Evolutionary conservation across 1,140 invertebrate species (phyloP).

Genomic region (Drosophila prosaltans): DNA sequence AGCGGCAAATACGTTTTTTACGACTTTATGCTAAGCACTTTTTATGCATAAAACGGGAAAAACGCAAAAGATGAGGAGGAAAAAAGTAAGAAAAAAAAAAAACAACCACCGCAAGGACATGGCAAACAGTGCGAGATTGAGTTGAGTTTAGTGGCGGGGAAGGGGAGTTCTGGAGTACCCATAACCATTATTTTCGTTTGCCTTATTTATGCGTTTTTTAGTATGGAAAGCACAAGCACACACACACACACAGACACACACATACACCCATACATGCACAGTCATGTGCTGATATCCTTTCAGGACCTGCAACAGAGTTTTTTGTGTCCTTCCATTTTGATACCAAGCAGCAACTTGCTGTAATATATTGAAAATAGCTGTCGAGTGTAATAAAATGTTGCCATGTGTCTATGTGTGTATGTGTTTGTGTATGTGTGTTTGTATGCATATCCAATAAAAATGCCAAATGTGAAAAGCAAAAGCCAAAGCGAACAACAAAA

Average conservation of each 20-base stretch:
- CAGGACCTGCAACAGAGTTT: conserved; percentile 28
- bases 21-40: conserved; percentile 81
- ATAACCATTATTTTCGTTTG: conserved; percentile 75
- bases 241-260: conserved; percentile 18
- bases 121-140: conserved; percentile 19
- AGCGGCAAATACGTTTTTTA: conserved; percentile 80
- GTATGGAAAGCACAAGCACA: conserved; percentile 70
- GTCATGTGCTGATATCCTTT: conserved; percentile 59
- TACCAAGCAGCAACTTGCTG: conserved; percentile 47
- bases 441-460: conserved; percentile 77
- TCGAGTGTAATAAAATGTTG: conserved; percentile 76
- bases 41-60: conserved; percentile 75
- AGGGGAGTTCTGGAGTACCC: conserved; percentile 31
- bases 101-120: conserved; percentile 61
- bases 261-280: conserved; percentile 6
- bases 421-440: conserved; percentile 34
- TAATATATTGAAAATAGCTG: conserved; percentile 82
- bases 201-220: conserved; percentile 81
- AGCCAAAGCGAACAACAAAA: conserved; percentile 36
- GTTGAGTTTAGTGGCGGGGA: not conserved
- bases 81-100: conserved; percentile 14
- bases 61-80: conserved; percentile 20
- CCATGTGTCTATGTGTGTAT: conserved; percentile 30
- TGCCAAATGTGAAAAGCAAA: conserved; percentile 69
- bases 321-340: conserved; percentile 48